Base-by-base conservation (phyloP, 2,113 vertebrate genomes). In the Ariopsis seemanni region DNA sequence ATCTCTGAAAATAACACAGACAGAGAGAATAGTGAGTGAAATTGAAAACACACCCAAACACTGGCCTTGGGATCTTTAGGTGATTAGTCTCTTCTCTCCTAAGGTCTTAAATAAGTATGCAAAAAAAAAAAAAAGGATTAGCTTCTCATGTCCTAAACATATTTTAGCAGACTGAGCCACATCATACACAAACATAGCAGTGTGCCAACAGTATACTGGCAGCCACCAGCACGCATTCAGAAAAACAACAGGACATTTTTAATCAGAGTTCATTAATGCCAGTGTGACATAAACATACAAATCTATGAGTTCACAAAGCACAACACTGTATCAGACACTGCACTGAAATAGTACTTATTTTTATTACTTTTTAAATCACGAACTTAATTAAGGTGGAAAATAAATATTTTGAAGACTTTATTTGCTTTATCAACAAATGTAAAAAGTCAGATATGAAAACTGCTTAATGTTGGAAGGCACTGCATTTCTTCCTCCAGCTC, bases 11-110 rank as follows among this genome's bases (percentile, higher is more conserved):
- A 67, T 4, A 10, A 67, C n/a, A 0, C 10, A 27, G 63, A 67
- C 9, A 27, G 25, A 67, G 2, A 27, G n/a, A 11, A 27, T 27
- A 67, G 10, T 67, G 62, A 11, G 9, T 65, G 22, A 25, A 67
- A 67, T 3, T 27, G n/a, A 67, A 67, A 82, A 57, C 57, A 42
- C 30, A 82, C 79, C 58, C 79, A 82, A 82, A 62, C 27, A 63
- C 60, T 67, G 60, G 48, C 81, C n/a, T 62, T 58, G 57, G 57
- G 42, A 42, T 82, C 11, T n/a, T 50, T 82, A 10, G 30, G 12
- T 67, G 60, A 71, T 83, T 69, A 55, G 30, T 30, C 7, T 83
- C 63, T 55, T n/a, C n/a, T 7, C 27, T 84, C 50, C 17, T 60
- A 85, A 85, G 20, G 67, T 7, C 55, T 85, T 74, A 34, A 60